Base-by-base conservation (phyloP, 2,113 vertebrate species). In the Peromyscus leucopus region DNA sequence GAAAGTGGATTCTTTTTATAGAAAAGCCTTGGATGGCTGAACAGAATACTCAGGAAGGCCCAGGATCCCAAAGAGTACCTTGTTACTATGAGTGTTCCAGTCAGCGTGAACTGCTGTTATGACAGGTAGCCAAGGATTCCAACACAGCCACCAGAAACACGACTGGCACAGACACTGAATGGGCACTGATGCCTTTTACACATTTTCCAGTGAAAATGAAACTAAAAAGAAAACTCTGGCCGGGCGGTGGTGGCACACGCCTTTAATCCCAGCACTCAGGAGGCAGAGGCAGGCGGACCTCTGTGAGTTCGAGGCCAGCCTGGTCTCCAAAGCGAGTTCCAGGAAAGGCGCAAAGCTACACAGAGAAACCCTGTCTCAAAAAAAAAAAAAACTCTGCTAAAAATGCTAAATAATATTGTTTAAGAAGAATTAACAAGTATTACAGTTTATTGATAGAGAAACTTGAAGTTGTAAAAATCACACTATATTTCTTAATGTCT, bases 381-480 rank as follows among this genome's bases (percentile, higher is more conserved):
- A 65, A 72, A 65, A 24, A 67, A 65, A 48, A 28, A 55, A 13
- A 65, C 16, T 46, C 31, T 83, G 57, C 13, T 78, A 46, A 95
- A 61, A 5, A 82, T 55, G 46, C 7, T 46, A 67, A 9, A 42
- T 15, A 88, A 86, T 61, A 80, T 76, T 67, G 21, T 31, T 72
- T 15, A 22, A 75, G 3, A 76, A 88, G 59, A 17, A 76, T 48
- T n/a, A 63, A n/a, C 80, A 61, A 59, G 46, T 11, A 94, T 78
- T 9, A 92, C 15, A 89, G 7, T 11, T 85, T 80, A 51, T 5
- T 74, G 61, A 55, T 42, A 42, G 65, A 46, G 21, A 46, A 57
- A 72, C 55, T 26, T 67, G 12, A 51, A 48, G 31, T 63, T 36
- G 78, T 74, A 79, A 89, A 89, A 96, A 89, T 95, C 48, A 90